Conservation (phyloP, 2,888 invertebrate genomes). For the Zaprionus bogoriensis region DNA sequence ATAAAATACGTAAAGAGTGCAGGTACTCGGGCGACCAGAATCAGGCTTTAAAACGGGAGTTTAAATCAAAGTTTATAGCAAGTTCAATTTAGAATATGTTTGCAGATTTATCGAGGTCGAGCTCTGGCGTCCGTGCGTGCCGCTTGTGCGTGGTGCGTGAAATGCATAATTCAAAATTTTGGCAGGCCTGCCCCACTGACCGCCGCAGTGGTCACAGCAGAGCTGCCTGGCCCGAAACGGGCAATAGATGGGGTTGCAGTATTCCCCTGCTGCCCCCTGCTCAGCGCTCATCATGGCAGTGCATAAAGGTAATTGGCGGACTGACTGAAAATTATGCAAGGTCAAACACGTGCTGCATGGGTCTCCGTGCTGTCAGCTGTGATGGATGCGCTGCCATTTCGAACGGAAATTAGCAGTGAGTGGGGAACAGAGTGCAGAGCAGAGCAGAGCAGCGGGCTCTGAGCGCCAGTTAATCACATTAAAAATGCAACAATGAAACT, state of each 20-base stretch:
- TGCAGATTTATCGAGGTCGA: constrained; percentile 4
- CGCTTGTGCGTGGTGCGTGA: constrained; percentile 2
- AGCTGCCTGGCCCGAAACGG: no score
- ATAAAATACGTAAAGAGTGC: constrained; percentile 31
- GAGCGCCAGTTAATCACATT: constrained; percentile 44
- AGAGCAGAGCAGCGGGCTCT: neutral
- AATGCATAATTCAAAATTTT: neutral
- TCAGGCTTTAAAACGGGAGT: constrained; percentile 36
- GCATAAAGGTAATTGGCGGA: no score
- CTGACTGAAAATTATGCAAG: neutral
- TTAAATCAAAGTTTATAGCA: constrained; percentile 30
- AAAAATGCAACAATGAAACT: constrained; percentile 32
- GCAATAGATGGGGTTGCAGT: no score
- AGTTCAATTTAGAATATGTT: constrained; percentile 3
- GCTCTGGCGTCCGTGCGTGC: constrained; percentile 12
- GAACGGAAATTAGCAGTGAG: constrained; percentile 49
- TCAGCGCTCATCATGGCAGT: no score
- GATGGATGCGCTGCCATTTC: constrained; percentile 32
- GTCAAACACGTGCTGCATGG: neutral
- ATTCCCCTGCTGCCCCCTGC: no score
- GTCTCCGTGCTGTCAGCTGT: neutral
- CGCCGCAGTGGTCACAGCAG: neutral
- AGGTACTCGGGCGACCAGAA: constrained; percentile 45
- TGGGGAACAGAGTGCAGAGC: neutral
- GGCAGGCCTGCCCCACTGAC: no score